Evolutionary conservation across 2,888 invertebrate species (phyloP), one percentile per base, ranked within the genome.

Genomic region (Polyploca ridens): DNA sequence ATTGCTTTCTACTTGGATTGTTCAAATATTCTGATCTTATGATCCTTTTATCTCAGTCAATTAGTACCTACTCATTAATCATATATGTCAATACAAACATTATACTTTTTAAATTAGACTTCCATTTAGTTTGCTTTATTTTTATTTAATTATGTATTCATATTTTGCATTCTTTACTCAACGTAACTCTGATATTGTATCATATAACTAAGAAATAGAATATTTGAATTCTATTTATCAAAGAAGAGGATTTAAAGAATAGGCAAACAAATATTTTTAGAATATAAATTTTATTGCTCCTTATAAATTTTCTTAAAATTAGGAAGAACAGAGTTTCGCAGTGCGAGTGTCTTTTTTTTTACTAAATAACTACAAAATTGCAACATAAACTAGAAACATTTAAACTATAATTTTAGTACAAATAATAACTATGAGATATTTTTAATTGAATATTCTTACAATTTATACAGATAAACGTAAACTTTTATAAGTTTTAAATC

Each of bases 261-360:
- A 70, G 77, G 73, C 72, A 77, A 82, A 73, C 66, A 70, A 75
- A 70, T 68, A 6, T 70, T 72, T 81, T 80, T 78, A 80, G 87
- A 90, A 89, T 93, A 94, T 90, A 93, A 89, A 85, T 91, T 94
- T 93, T 92, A 93, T 93, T 93, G 87, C 81, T 89, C 76, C 85
- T 90, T 90, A 93, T 90, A 92, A 92, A 91, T 91, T 92, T 90
- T 93, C 91, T 92, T 93, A 93, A 78, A 89, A 88, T 82, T 90
- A 90, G 86, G 88, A 91, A 91, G 90, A 92, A 89, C 88, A 84
- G 86, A 85, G 84, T 84, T 81, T 91, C 91, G 91, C 93, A 84
- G 87, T 88, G 92, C 92, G 91, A 88, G 86, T 88, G 83, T 86
- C 76, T 79, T 80, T 79, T 80, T 79, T 75, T 76, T 81, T 85